Conservation (phyloP, 2,888 invertebrate genomes). For the Leucania comma region DNA sequence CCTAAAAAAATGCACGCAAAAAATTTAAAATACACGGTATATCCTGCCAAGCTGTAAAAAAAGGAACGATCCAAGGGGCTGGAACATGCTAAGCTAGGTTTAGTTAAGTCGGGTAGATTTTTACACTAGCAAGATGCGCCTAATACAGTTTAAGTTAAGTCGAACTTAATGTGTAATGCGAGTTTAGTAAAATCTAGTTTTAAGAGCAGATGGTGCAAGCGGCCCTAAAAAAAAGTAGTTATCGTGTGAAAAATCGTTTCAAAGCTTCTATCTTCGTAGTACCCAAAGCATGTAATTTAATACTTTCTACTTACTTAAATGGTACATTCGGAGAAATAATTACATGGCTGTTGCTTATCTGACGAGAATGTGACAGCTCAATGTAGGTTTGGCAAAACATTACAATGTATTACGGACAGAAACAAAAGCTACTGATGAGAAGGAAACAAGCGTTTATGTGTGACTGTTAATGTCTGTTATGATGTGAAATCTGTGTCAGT, state of each 20-base stretch:
- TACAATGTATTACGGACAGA: conserved; percentile 62
- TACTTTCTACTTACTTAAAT: conserved; percentile 84
- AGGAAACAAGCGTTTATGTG: conserved; percentile 66
- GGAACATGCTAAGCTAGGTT: too few relatives aligned
- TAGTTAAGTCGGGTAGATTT: too few relatives aligned
- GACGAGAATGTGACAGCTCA: conserved; percentile 84
- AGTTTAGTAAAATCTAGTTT: too few relatives aligned
- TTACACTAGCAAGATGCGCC: too few relatives aligned
- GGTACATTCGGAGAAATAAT: conserved; percentile 83
- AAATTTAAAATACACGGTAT: too few relatives aligned
- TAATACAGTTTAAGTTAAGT: too few relatives aligned
- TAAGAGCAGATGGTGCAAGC: too few relatives aligned
- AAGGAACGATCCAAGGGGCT: too few relatives aligned
- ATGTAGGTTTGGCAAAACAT: conserved; percentile 82
- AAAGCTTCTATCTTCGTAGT: conserved; percentile 76
- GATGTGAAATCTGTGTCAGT: conserved; percentile 57
- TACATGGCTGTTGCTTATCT: conserved; percentile 81
- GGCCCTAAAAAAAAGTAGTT: conserved; percentile 77
- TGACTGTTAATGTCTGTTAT: conserved; percentile 55
- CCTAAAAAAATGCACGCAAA: too few relatives aligned
- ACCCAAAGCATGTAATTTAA: conserved; percentile 82
- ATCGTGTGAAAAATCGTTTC: conserved; percentile 84
- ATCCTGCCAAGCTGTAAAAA: too few relatives aligned
- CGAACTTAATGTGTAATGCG: too few relatives aligned
- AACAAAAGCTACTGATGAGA: conserved; percentile 68